Evolutionary conservation across 2,888 invertebrate genomes (phyloP), one percentile per base, ranked within the genome.

Genomic region (Drosophila dives): DNA sequence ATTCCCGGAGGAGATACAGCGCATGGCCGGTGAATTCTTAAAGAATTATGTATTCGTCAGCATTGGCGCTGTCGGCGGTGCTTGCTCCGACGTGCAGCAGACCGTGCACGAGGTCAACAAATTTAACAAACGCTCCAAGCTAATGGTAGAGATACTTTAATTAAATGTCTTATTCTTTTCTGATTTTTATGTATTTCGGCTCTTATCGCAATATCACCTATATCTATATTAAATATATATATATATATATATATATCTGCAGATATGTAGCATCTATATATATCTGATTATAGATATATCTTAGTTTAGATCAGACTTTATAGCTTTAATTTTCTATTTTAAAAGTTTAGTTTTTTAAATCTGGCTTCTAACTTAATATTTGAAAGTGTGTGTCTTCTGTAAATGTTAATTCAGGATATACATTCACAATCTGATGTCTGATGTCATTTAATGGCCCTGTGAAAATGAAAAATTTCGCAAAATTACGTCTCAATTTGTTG

Each of bases 1-100:
- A 17, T 99, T 99, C 94, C 99, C 99, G 0, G 98, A 98, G 91
- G 99, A 99, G 92, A 99, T 99, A 87, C 99, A 99, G 92, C 94
- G 94, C 51, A 93, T 98, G 77, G 98, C 98, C 0, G 94, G 94
- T 0, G 95, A 96, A 58, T 98, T 97, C 92, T 93, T 99, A 20
- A 94, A 94, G 75, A 93, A 95, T 66, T 98, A 99, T 91, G 91
- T 98, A n/a, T 99, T 98, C 91, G 94, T 99, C 10, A 95, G 97
- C 0, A 96, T 99, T 23, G 99, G 99, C 50, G 95, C 97, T 12
- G 96, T 99, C 0, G 99, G 99, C 0, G 97, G 98, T 2, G 99
- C 99, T 10, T 98, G 98, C 86, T 92, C 95, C 0, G 99, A 99
- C 92, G 98, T 99, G 0, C 95, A 96, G 64, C 99, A 99, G 92